A percentile compares a stretch with the other conserved stretches of the same genome.
These are phyloP conservation scores for Sarcophaga variegata DNA, from an alignment of 2,888 invertebrate genomes.

Conservation along the genomic window DNA sequence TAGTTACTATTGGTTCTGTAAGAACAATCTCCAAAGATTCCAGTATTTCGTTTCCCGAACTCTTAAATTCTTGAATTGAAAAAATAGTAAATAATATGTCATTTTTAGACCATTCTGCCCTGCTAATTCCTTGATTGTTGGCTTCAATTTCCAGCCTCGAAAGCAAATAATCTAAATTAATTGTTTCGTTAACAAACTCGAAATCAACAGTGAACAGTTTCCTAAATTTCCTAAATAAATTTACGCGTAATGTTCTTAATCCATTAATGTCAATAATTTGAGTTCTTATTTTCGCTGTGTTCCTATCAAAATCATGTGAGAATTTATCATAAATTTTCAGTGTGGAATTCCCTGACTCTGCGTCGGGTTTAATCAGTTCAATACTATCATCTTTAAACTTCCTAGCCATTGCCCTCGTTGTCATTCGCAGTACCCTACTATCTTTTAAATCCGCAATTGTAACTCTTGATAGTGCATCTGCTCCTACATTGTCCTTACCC, in stretches of 20 bases:
- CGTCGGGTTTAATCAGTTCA: background rate
- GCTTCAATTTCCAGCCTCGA: constrained; percentile 43
- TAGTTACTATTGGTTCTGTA: constrained; percentile 26
- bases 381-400: background rate
- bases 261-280: background rate
- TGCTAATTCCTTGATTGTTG: constrained; percentile 24
- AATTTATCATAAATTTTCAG: constrained; percentile 3
- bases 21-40: constrained; percentile 34
- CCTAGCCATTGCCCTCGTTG: constrained; percentile 1
- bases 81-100: constrained; percentile 12
- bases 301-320: background rate
- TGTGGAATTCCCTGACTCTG: too few species aligned
- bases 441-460: constrained; percentile 43
- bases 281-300: background rate
- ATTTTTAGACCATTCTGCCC: constrained; percentile 26
- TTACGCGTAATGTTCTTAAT: background rate
- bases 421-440: background rate
- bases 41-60: constrained; percentile 2
- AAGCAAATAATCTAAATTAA: constrained; percentile 43
- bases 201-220: constrained; percentile 8
- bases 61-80: background rate
- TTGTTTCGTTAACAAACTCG: constrained; percentile 39
- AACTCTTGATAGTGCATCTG: constrained; percentile 29
- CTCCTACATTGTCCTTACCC: constrained; percentile 23
- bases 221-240: background rate